Evolutionary conservation across 2,797 vertebrate genomes (phyloP).

Genomic region (Phoxinus dragarum): DNA sequence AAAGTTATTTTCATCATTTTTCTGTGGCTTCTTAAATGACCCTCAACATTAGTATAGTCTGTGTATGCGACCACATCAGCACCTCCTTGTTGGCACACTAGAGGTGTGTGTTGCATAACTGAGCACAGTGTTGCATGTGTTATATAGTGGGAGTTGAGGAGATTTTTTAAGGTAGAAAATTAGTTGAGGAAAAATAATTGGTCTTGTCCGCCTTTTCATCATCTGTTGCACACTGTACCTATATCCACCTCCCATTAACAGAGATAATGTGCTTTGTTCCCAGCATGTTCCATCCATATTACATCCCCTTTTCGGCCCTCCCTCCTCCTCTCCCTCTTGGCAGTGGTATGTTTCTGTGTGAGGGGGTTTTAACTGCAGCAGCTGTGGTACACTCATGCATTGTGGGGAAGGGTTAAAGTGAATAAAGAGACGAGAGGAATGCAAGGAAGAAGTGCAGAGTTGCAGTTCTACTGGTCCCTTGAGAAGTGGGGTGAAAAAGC

Average conservation of each 20-base stretch:
- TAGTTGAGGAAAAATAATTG: neutral
- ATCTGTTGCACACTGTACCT: neutral
- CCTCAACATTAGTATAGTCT: neutral
- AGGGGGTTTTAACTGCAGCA: conserved; percentile 64
- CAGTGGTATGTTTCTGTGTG: neutral
- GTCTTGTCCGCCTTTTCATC: neutral
- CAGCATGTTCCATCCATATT: neutral
- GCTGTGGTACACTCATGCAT: conserved; percentile 77
- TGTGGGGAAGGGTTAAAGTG: conserved; percentile 67
- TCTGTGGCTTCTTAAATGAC: neutral
- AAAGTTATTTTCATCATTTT: neutral
- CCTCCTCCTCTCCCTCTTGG: neutral
- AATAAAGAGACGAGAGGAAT: conserved; percentile 5
- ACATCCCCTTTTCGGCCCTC: neutral
- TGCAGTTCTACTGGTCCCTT: conserved; percentile 75
- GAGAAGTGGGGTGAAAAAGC: conserved; percentile 40
- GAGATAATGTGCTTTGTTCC: neutral
- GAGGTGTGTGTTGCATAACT: conserved; percentile 27
- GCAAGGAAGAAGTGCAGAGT: conserved; percentile 75
- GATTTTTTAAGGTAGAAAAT: conserved; percentile 1
- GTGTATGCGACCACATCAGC: conserved; percentile 2
- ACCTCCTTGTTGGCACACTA: conserved; percentile 13
- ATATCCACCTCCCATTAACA: neutral
- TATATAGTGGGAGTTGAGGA: neutral
- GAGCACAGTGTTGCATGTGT: conserved; percentile 22